These are phyloP conservation scores for Rana temporaria DNA, from an alignment of 2,113 vertebrate species.

Conservation along the genomic window DNA sequence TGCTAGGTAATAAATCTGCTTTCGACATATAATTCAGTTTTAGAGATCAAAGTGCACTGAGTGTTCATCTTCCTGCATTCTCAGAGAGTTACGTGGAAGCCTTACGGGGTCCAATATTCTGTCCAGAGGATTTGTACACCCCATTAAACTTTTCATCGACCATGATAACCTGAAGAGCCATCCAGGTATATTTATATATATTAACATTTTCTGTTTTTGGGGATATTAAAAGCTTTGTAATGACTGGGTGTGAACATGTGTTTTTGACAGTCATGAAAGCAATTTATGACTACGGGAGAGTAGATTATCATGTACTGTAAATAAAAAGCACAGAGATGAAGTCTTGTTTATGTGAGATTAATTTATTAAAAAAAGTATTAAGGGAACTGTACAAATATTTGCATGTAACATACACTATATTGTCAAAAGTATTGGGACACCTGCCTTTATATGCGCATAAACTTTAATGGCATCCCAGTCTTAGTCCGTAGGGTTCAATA, in stretches of 20 bases:
- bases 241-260: background rate
- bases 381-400: background rate
- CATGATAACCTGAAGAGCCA: slow-evolving; percentile 21
- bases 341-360: background rate
- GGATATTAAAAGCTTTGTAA: background rate
- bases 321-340: background rate
- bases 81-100: background rate
- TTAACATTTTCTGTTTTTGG: background rate
- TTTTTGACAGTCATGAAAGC: background rate
- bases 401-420: background rate
- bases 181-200: slow-evolving; percentile 2
- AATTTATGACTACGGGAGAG: too few relatives aligned
- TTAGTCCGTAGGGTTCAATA: too few relatives aligned
- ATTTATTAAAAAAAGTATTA: background rate
- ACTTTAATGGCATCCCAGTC: too few relatives aligned
- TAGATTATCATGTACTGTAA: background rate
- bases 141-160: background rate
- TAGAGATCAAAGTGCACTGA: slow-evolving; percentile 54
- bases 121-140: background rate
- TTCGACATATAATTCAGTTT: slow-evolving; percentile 6
- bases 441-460: too few relatives aligned
- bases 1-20: slow-evolving; percentile 49
- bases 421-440: too few relatives aligned
- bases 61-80: slow-evolving; percentile 32
- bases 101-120: background rate